Evolutionary conservation across 35 echinoderm and acorn worm genomes (phyloP), one percentile per base, ranked within the genome.

Genomic region (Eucidaris tribuloides): DNA sequence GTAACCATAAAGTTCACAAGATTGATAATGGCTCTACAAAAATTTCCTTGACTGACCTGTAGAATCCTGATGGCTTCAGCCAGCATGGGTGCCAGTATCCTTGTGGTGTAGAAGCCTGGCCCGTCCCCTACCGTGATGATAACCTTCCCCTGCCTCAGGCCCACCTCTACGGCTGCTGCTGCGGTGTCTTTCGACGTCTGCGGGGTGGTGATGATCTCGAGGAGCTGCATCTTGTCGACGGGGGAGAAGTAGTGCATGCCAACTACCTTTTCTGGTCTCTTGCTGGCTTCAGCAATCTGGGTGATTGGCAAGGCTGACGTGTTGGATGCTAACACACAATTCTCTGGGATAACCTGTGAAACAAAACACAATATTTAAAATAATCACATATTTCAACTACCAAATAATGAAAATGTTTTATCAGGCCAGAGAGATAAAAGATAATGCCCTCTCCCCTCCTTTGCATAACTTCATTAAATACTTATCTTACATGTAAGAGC

Each of bases 191-290:
- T 89, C 17, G 94, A 93, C 3, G 94, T 97, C 80, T 97, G 89
- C 78, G 92, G 90, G 58, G 94, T 97, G 36, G 94, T 93, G 82
- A 97, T 97, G 42, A 97, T 97, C 54, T 97, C 94, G 17, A 97
- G 65, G 19, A 97, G 81, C 65, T 97, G 94, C 94, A 97, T 97
- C 66, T 97, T 97, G 49, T 97, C 94, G 6, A 97, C 94, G 7
- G 94, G 94, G 57, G 94, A 97, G 77, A 97, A 97, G 71, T 97
- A 97, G 65, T 97, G 94, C 94, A 97, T 97, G 31, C 94, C 94
- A 23, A 97, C 74, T 32, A 97, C 46, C 94, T 97, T 93, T 40
- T 97, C 94, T 70, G 94, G 94, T 86, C 94, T 97, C 46, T 89
- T 93, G 31, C 90, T 93, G 77, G 63, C 94, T 66, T 92, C 77